Conservation (phyloP, 1,140 invertebrate species). For the Spodoptera litura region DNA sequence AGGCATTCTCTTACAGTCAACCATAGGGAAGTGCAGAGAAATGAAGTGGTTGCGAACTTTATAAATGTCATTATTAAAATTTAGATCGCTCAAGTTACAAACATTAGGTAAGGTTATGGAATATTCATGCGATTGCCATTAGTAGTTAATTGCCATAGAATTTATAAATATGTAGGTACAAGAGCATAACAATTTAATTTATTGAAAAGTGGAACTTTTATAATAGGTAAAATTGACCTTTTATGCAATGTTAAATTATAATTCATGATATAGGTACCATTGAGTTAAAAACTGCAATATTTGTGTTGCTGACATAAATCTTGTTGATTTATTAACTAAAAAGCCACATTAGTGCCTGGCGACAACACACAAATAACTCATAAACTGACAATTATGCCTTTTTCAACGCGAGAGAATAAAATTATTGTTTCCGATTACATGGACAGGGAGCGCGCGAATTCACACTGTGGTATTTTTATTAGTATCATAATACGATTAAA, state of each 20-base stretch:
- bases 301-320: constrained; percentile 13
- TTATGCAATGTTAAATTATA: constrained; percentile 19
- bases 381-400: constrained; percentile 69
- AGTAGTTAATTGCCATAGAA: too few species aligned
- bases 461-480: too few species aligned
- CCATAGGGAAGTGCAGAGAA: too few species aligned
- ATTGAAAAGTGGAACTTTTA: too few species aligned
- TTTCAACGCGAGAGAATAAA: constrained; percentile 64
- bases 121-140: too few species aligned
- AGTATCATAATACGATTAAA: constrained; percentile 5
- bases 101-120: too few species aligned
- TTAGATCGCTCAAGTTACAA: too few species aligned
- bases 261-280: neutral
- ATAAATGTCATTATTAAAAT: too few species aligned
- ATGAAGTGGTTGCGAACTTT: too few species aligned
- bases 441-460: constrained; percentile 17
- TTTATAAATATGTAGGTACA: too few species aligned
- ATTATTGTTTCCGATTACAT: constrained; percentile 74
- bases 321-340: constrained; percentile 61
- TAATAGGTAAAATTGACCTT: neutral
- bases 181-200: too few species aligned
- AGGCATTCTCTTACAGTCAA: too few species aligned
- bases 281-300: neutral
- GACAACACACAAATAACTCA: constrained; percentile 69
- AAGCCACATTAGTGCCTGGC: constrained; percentile 60